Percentiles rank a stretch among this genome's conserved stretches.
Evolutionary conservation across 1,140 invertebrate genomes (phyloP).

Genomic region (roundworm (Caenorhabditis elegans)): WBcel235 BX284602.5:14589501-14590000

Average conservation of each 20-base stretch:
- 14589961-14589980: not conserved
- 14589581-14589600: not conserved
- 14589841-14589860: not conserved
- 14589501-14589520: too few relatives aligned
- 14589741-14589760: not conserved
- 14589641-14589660: not conserved
- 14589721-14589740: not conserved
- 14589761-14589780: not conserved
- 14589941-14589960: slow-evolving; percentile 3
- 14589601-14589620: not conserved
- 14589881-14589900: not conserved
- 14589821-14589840: not conserved
- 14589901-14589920: not conserved
- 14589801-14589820: slow-evolving; percentile 15
- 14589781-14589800: not conserved
- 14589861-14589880: slow-evolving; percentile 9
- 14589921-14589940: slow-evolving; percentile 23
- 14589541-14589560: not conserved
- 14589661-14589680: not conserved
- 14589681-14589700: not conserved
- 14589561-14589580: not conserved
- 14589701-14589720: not conserved
- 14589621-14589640: slow-evolving; percentile 18
- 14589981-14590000: not conserved
- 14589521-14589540: too few relatives aligned